phyloP scores from a whole-genome alignment of 53 echinoderm and acorn worm genomes.

The Temnopleurus reevesii region DNA sequence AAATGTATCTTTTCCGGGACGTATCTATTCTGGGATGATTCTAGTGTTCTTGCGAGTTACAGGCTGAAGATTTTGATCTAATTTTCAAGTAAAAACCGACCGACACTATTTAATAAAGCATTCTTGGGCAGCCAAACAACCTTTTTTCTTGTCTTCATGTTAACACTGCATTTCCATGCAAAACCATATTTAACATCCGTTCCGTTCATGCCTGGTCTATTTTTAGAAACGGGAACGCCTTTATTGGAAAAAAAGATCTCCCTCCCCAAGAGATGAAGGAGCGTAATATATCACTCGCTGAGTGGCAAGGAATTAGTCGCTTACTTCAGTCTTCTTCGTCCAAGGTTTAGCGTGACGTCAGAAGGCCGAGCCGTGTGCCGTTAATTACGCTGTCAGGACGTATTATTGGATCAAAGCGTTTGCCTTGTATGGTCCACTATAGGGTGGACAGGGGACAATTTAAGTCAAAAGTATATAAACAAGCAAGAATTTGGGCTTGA shows the following conservation, averaged over 20 bases:
- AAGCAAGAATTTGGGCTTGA: neutral
- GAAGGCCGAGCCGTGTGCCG: constrained; percentile 1
- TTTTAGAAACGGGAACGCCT: neutral
- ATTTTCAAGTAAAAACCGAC: no score
- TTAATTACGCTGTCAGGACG: constrained; percentile 36
- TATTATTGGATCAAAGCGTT: constrained; percentile 14
- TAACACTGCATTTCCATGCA: neutral
- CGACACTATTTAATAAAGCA: no score
- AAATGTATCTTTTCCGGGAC: no score
- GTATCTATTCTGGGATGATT: no score
- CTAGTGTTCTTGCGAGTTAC: no score
- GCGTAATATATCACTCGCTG: constrained; percentile 37
- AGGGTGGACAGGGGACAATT: neutral
- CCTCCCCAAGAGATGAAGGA: neutral
- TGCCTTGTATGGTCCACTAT: constrained; percentile 1
- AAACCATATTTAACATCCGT: neutral
- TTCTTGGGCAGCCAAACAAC: no score
- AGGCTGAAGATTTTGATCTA: no score
- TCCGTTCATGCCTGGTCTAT: neutral
- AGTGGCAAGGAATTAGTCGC: constrained; percentile 51
- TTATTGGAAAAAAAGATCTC: constrained; percentile 18
- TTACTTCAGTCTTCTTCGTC: constrained; percentile 39
- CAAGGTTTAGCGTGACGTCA: constrained; percentile 47
- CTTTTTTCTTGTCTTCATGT: no score
- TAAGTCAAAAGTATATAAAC: neutral